Percentiles rank a stretch among this genome's conserved stretches.
phyloP scores from a whole-genome alignment of 2,888 invertebrate genomes.

The Trypoxylon attenuatum region DNA sequence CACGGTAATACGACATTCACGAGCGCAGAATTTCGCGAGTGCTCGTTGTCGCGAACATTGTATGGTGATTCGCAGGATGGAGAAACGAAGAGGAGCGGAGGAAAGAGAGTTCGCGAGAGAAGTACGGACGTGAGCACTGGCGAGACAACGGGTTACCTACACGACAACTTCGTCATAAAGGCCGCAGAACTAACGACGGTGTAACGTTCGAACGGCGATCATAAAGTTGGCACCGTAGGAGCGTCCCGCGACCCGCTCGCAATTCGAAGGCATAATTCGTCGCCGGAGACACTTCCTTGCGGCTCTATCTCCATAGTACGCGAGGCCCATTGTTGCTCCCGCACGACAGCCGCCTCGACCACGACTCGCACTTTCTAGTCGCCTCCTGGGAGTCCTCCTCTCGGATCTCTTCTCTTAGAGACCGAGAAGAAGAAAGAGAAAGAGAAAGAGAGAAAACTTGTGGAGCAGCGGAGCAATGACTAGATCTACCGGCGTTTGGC shows the following conservation, averaged over 20 bases:
- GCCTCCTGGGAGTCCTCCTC: constrained; percentile 4
- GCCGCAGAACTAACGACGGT: constrained; percentile 20
- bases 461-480: no score
- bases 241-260: constrained; percentile 27
- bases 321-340: constrained; percentile 25
- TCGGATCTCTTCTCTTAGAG: no score
- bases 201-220: constrained; percentile 20
- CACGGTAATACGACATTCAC: background rate
- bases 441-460: no score
- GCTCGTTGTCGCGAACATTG: constrained; percentile 4
- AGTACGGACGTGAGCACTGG: background rate
- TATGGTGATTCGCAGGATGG: background rate
- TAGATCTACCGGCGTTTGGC: no score
- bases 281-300: constrained; percentile 36
- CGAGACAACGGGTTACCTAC: constrained; percentile 12
- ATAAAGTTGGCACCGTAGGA: constrained; percentile 39
- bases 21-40: background rate
- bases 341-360: constrained; percentile 10
- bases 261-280: constrained; percentile 44
- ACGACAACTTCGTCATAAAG: constrained; percentile 43
- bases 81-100: background rate
- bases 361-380: constrained; percentile 44
- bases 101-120: background rate
- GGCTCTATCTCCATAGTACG: constrained; percentile 22
- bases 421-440: no score